Conservation (phyloP, 2,113 vertebrate species). For the Solea solea region DNA sequence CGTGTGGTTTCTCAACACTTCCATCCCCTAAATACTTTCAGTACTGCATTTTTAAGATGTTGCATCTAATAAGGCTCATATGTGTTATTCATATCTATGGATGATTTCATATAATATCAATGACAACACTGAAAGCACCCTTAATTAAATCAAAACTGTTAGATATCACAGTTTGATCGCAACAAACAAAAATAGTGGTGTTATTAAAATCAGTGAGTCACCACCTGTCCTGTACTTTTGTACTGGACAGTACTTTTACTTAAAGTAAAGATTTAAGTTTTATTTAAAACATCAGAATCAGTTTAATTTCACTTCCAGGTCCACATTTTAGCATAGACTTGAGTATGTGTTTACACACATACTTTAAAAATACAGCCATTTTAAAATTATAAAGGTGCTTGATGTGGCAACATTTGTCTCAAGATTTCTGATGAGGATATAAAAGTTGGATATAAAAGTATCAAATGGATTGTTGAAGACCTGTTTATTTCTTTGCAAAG, state of each 20-base stretch:
- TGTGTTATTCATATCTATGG: neutral
- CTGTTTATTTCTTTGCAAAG: no score
- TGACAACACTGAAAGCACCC: neutral
- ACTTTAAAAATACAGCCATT: no score
- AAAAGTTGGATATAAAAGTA: no score
- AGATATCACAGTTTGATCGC: neutral
- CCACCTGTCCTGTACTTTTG: neutral
- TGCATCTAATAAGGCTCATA: neutral
- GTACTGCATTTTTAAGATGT: slow-evolving; percentile 61
- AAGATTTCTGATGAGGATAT: no score
- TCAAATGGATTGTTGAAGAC: no score
- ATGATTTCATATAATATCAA: neutral
- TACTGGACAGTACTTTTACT: no score
- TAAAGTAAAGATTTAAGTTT: neutral
- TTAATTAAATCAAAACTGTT: neutral
- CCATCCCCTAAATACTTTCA: slow-evolving; percentile 56
- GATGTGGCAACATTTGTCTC: no score
- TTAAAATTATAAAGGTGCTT: no score
- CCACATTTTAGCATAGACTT: no score
- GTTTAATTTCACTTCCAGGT: no score
- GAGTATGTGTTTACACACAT: no score
- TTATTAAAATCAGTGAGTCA: neutral
- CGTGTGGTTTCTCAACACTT: slow-evolving; percentile 52
- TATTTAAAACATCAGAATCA: no score
- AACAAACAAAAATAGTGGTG: neutral